phyloP scores from a whole-genome alignment of 2,888 invertebrate genomes.

The Cecidostiba fungosa region DNA sequence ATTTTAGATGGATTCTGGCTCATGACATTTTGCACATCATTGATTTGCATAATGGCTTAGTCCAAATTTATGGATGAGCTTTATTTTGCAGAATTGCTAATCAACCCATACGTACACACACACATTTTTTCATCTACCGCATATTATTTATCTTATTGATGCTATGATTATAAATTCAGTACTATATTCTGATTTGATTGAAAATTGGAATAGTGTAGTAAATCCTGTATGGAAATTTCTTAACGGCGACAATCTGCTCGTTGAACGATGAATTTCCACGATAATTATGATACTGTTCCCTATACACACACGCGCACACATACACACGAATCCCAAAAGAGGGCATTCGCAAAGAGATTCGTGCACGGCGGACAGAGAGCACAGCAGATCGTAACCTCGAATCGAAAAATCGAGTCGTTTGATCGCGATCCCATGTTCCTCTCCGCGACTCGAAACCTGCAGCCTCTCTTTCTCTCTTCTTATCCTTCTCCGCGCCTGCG shows the following conservation, averaged over 20 bases:
- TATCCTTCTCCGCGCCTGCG: constrained; percentile 40
- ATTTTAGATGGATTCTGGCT: constrained; percentile 41
- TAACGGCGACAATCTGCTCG: background rate
- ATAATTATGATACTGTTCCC: background rate
- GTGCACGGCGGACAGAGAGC: background rate
- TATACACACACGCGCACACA: too few species aligned
- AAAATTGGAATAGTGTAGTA: too few species aligned
- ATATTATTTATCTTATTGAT: too few species aligned
- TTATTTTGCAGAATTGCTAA: too few species aligned
- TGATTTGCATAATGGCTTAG: too few species aligned
- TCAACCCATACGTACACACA: too few species aligned
- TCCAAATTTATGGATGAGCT: background rate
- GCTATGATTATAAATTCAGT: too few species aligned
- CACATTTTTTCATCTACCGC: too few species aligned
- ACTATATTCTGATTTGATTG: too few species aligned
- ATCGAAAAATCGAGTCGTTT: background rate
- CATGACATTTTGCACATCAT: constrained; percentile 39
- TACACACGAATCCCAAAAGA: too few species aligned
- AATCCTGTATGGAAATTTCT: too few species aligned
- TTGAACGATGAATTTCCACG: background rate
- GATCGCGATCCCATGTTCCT: background rate
- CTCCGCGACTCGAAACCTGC: constrained; percentile 31
- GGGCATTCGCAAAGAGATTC: too few species aligned
- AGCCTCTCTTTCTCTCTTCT: background rate
- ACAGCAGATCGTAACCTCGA: background rate